Evolutionary conservation across 2,113 vertebrate species (phyloP).

Genomic region (mouse (Mus musculus)): GRCm39 chr1:56777501-56778000

Average conservation of each 20-base stretch:
- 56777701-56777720: constrained; percentile 48
- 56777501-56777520: not conserved
- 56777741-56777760: constrained; percentile 40
- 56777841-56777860: constrained; percentile 62
- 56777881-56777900: constrained; percentile 78
- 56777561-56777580: not conserved
- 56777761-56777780: constrained; percentile 51
- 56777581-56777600: not conserved
- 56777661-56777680: constrained; percentile 51
- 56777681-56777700: not conserved
- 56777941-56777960: constrained; percentile 83
- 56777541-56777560: not conserved
- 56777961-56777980: constrained; percentile 72
- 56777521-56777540: not conserved
- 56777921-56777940: constrained; percentile 83
- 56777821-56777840: constrained; percentile 57
- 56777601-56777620: not conserved
- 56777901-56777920: constrained; percentile 79
- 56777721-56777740: constrained; percentile 49
- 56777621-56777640: not conserved
- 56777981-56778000: constrained; percentile 72
- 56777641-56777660: constrained; percentile 23
- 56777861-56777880: constrained; percentile 74
- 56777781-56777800: constrained; percentile 44
- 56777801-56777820: constrained; percentile 24